A percentile compares a stretch with the other conserved stretches of the same genome.
Evolutionary conservation across 2,113 vertebrate genomes (phyloP).

Genomic region (Coreoperca whiteheadi): DNA sequence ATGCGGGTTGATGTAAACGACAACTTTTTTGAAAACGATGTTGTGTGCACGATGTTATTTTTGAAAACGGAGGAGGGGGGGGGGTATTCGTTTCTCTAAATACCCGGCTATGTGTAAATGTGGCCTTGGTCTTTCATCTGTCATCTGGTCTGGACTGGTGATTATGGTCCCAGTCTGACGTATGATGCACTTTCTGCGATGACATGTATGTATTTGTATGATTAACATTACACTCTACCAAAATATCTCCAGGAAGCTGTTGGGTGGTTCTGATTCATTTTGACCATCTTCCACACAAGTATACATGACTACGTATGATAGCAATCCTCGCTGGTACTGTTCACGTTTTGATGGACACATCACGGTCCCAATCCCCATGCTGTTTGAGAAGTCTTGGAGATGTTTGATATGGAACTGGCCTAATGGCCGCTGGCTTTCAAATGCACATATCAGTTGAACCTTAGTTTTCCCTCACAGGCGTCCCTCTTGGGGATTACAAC

Average conservation of each 20-base stretch:
- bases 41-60: too few relatives aligned
- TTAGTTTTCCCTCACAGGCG: background rate
- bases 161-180: background rate
- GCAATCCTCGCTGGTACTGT: slow-evolving; percentile 5
- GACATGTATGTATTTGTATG: background rate
- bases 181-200: background rate
- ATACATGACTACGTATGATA: slow-evolving; percentile 3
- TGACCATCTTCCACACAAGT: slow-evolving; percentile 14
- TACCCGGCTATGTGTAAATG: too few relatives aligned
- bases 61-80: too few relatives aligned
- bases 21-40: too few relatives aligned
- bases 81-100: too few relatives aligned
- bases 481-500: background rate
- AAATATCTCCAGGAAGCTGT: slow-evolving; percentile 4
- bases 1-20: too few relatives aligned
- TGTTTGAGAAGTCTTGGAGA: slow-evolving; percentile 6
- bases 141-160: background rate
- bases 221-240: background rate
- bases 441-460: background rate
- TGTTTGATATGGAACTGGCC: slow-evolving; percentile 8
- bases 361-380: slow-evolving; percentile 1
- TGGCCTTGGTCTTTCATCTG: background rate
- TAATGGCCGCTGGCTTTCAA: slow-evolving; percentile 21
- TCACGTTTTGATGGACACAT: slow-evolving; percentile 28
- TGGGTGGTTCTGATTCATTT: background rate